phyloP scores from a whole-genome alignment of 2,888 invertebrate species.

The Idaea aversata region DNA sequence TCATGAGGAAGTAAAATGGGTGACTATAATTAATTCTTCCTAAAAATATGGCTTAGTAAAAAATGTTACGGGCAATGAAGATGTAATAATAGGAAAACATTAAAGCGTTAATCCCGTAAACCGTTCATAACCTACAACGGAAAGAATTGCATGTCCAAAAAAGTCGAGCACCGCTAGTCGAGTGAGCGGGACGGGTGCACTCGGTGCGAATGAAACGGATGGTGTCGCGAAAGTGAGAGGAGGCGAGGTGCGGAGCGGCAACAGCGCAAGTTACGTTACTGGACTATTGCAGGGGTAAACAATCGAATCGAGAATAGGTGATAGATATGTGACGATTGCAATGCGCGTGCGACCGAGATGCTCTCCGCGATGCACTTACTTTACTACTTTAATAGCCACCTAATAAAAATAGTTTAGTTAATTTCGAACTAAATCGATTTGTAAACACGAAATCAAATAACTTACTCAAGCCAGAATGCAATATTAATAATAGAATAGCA shows the following conservation, averaged over 20 bases:
- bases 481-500: not conserved
- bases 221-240: slow-evolving; percentile 77
- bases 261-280: slow-evolving; percentile 72
- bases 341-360: slow-evolving; percentile 59
- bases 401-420: not conserved
- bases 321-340: slow-evolving; percentile 41
- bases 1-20: no score
- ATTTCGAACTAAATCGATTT: not conserved
- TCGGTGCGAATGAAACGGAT: slow-evolving; percentile 41
- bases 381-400: no score
- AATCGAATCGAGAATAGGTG: slow-evolving; percentile 67
- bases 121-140: slow-evolving; percentile 65
- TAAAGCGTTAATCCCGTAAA: slow-evolving; percentile 47
- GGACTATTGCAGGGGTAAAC: slow-evolving; percentile 65
- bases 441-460: not conserved
- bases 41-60: no score
- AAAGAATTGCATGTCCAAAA: slow-evolving; percentile 76
- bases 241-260: slow-evolving; percentile 69
- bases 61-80: not conserved
- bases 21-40: no score
- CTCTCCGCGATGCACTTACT: not conserved
- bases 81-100: slow-evolving; percentile 5
- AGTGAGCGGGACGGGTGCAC: slow-evolving; percentile 53
- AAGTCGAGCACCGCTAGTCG: slow-evolving; percentile 77
- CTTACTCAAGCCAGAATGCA: not conserved